These are phyloP conservation scores for Xestia xanthographa DNA, from an alignment of 2,888 invertebrate genomes.

Conservation along the genomic window DNA sequence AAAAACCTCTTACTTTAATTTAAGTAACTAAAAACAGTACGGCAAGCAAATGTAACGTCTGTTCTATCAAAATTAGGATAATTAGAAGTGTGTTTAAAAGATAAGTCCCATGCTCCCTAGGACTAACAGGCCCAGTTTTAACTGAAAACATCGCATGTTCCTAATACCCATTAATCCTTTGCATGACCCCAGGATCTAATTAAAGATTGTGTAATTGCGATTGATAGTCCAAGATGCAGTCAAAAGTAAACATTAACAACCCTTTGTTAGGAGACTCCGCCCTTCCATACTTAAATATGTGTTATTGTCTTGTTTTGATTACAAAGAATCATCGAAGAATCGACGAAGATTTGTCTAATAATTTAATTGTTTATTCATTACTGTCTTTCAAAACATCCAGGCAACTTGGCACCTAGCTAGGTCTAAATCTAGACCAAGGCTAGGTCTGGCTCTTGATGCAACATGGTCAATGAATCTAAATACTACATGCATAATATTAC, in stretches of 20 bases:
- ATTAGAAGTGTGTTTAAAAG: not conserved
- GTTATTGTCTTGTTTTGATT: no score
- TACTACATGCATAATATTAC: constrained; percentile 46
- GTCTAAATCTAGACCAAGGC: constrained; percentile 54
- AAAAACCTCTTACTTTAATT: no score
- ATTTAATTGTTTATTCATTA: no score
- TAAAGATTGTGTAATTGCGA: not conserved
- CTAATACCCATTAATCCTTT: not conserved
- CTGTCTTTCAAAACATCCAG: constrained; percentile 10
- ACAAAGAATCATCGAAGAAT: no score
- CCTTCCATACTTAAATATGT: no score
- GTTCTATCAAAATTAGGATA: not conserved
- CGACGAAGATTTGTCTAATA: no score
- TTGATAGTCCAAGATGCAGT: not conserved
- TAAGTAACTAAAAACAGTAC: no score
- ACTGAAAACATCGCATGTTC: no score
- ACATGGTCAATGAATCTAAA: constrained; percentile 43
- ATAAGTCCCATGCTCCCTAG: not conserved
- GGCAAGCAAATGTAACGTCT: no score
- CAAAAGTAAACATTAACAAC: no score
- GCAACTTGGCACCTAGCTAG: not conserved
- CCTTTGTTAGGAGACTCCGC: no score
- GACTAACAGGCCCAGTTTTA: not conserved
- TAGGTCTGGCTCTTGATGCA: constrained; percentile 24
- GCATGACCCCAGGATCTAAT: not conserved